Evolutionary conservation across 2,888 invertebrate species (phyloP).

Genomic region (Limnephilus auricula): DNA sequence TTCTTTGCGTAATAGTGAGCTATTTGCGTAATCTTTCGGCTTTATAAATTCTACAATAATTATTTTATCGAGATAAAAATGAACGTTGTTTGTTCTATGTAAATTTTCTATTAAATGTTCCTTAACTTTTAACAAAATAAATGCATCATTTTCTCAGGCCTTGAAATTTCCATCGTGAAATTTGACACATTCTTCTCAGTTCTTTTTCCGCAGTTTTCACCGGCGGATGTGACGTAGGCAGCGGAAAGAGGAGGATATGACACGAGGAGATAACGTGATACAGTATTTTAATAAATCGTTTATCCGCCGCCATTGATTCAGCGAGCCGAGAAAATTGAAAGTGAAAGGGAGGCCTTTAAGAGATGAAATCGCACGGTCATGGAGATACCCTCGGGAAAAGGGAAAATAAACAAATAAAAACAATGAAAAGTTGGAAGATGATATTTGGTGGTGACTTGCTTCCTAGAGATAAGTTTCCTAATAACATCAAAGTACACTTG

Average conservation of each 20-base stretch:
- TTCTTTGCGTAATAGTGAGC: too few relatives aligned
- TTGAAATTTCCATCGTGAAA: too few relatives aligned
- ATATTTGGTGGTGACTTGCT: background rate
- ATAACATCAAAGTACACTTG: background rate
- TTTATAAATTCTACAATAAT: too few relatives aligned
- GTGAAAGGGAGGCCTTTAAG: constrained; percentile 42
- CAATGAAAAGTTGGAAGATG: constrained; percentile 31
- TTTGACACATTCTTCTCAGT: constrained; percentile 43
- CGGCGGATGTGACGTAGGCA: constrained; percentile 42
- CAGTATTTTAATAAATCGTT: constrained; percentile 63
- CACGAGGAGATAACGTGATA: constrained; percentile 62
- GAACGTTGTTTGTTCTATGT: too few relatives aligned
- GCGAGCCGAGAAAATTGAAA: constrained; percentile 49
- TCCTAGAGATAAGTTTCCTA: background rate
- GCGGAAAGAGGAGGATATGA: constrained; percentile 55
- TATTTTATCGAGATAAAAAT: too few relatives aligned
- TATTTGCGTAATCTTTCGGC: too few relatives aligned
- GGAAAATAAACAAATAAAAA: background rate
- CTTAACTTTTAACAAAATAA: too few relatives aligned
- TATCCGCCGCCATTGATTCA: constrained; percentile 58
- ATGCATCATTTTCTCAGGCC: too few relatives aligned
- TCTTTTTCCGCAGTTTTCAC: constrained; percentile 53
- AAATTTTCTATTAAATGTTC: too few relatives aligned
- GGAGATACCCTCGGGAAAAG: constrained; percentile 26
- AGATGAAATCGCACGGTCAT: constrained; percentile 32